Percentiles rank a stretch among this genome's conserved stretches.
These are phyloP conservation scores for Oryzias javanicus DNA, from an alignment of 2,113 vertebrate species.

Conservation along the genomic window DNA sequence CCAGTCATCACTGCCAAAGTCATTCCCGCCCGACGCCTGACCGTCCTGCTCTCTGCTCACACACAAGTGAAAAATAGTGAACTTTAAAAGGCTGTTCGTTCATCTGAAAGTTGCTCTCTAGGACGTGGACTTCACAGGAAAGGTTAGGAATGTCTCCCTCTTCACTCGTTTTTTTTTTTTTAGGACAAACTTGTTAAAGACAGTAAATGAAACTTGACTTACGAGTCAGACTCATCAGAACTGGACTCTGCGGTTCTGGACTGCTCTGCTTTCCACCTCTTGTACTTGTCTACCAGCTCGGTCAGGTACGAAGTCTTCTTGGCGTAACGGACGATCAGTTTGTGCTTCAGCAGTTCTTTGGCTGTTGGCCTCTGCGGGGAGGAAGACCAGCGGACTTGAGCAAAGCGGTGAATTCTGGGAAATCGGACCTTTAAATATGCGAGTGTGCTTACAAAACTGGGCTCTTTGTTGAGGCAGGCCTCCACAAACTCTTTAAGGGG, in stretches of 20 bases:
- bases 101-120: not conserved
- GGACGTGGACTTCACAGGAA: not conserved
- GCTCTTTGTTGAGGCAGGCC: constrained; percentile 96
- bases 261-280: constrained; percentile 94
- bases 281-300: constrained; percentile 95
- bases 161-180: too few relatives aligned
- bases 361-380: constrained; percentile 89
- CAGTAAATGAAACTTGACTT: constrained; percentile 48
- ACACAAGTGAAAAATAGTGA: constrained; percentile 10
- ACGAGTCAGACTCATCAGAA: constrained; percentile 94
- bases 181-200: too few relatives aligned
- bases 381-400: not conserved
- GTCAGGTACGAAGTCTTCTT: constrained; percentile 97
- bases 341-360: constrained; percentile 97
- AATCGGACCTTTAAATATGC: not conserved
- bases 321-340: constrained; percentile 91
- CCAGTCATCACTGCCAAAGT: constrained; percentile 88
- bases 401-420: not conserved
- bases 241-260: constrained; percentile 85
- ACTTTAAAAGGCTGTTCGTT: constrained; percentile 7
- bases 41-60: constrained; percentile 87
- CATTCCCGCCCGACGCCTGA: constrained; percentile 90
- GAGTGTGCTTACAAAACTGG: constrained; percentile 88
- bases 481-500: constrained; percentile 96
- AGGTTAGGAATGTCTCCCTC: too few relatives aligned